These are phyloP conservation scores for Polymixis lichenea DNA, from an alignment of 2,888 invertebrate species.

Conservation along the genomic window DNA sequence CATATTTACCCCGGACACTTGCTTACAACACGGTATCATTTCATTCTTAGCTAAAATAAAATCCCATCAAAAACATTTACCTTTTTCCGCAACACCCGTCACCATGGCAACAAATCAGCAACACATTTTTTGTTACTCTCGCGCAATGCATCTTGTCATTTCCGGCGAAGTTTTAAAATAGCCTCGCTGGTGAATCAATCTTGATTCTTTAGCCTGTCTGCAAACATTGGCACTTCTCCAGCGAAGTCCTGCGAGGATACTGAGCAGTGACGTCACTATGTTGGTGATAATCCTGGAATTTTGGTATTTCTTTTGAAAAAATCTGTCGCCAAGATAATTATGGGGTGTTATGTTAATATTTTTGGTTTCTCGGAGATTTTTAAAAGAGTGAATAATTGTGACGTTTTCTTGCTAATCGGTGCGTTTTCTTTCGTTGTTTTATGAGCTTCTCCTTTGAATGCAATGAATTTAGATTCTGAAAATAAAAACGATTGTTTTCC, in stretches of 20 bases:
- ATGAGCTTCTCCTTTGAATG: background rate
- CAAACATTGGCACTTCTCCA: conserved; percentile 59
- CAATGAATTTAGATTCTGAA: background rate
- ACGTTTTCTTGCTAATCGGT: conserved; percentile 12
- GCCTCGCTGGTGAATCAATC: conserved; percentile 63
- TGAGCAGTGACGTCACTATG: conserved; percentile 59
- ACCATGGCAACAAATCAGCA: conserved; percentile 41
- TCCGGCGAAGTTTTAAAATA: conserved; percentile 63
- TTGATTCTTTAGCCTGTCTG: conserved; percentile 60
- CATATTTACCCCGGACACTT: too few relatives aligned
- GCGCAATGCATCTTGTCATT: conserved; percentile 51
- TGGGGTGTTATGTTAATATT: conserved; percentile 16
- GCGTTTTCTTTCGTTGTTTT: background rate
- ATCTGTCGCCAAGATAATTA: conserved; percentile 16
- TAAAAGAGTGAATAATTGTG: conserved; percentile 1
- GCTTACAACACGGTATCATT: too few relatives aligned
- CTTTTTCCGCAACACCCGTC: conserved; percentile 2
- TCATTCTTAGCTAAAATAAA: background rate
- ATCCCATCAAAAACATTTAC: background rate
- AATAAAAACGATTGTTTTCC: background rate
- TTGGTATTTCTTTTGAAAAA: conserved; percentile 8
- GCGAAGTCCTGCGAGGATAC: conserved; percentile 61
- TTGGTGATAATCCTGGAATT: conserved; percentile 38
- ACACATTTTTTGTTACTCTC: conserved; percentile 24
- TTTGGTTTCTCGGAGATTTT: conserved; percentile 14